Evolutionary conservation across 2,888 invertebrate genomes (phyloP), one percentile per base, ranked within the genome.

Genomic region (Sinopyrophorus schimmeli): DNA sequence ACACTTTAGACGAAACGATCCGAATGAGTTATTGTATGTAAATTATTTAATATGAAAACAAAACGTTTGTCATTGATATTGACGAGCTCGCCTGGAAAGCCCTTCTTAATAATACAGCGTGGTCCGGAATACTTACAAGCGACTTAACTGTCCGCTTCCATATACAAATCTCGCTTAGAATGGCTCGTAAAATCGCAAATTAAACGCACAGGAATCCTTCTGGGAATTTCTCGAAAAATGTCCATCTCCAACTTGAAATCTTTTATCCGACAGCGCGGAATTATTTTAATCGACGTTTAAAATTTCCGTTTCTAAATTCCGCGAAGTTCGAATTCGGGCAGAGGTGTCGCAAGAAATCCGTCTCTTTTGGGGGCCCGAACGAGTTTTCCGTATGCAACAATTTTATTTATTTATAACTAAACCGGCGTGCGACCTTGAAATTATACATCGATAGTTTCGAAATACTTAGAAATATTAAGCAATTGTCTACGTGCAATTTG

Each of bases 21-120:
- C 52, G 48, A 52, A 52, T 52, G 54, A 54, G 51, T 35, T 49
- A 57, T 57, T 57, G 56, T 57, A 57, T 57, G 56, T 38, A 49
- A 57, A 57, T 57, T 39, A 39, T 44, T 48, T 54, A 47, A 50
- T 39, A 37, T 50, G 40, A 48, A 31, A 48, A 48, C 48, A 41
- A 42, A 42, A 37, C 42, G 41, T 41, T 31, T 48, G 35, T 35
- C 43, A 43, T 43, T 43, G 43, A 43, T 43, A 43, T 43, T 43
- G 43, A 43, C 43, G 27, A 21, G 35, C 43, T 18, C 42, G 18
- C 34, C 27, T 34, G 10, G 21, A 23, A 30, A 41, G 40, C 31
- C 31, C 31, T 31, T 31, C 31, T 31, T 31, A 30, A 30, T 30
- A 27, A 16, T 30, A 16, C n/a, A 6, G 5, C 5, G 10, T 30